phyloP scores from a whole-genome alignment of 2,113 vertebrate species.

The Jaculus jaculus region DNA sequence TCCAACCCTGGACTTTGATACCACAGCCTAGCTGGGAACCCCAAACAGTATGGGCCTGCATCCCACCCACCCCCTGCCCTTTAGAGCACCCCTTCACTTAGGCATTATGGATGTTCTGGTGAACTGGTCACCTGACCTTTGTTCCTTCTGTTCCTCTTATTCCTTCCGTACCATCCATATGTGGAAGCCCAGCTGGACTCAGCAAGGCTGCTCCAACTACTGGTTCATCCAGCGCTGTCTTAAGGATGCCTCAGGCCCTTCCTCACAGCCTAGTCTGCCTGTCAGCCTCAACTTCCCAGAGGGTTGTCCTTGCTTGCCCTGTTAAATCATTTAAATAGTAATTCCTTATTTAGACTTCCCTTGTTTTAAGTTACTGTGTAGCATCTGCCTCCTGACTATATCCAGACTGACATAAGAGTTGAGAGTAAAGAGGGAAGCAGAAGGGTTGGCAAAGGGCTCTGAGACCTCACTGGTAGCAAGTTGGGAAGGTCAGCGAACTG shows the following conservation, averaged over 20 bases:
- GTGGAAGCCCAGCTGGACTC: not conserved
- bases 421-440: not conserved
- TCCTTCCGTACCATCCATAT: not conserved
- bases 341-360: not conserved
- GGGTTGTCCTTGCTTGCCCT: not conserved
- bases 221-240: not conserved
- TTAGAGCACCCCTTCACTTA: too few species aligned
- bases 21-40: not conserved
- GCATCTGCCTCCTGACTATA: not conserved
- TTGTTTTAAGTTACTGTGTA: not conserved
- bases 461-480: not conserved
- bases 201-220: too few species aligned
- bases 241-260: too few species aligned
- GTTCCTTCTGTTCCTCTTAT: not conserved
- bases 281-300: not conserved
- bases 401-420: not conserved
- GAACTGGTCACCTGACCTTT: not conserved
- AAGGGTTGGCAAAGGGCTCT: not conserved
- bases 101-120: too few species aligned
- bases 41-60: not conserved
- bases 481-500: not conserved
- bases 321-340: not conserved
- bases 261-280: not conserved
- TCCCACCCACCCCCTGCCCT: not conserved
- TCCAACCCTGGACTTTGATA: not conserved